Evolutionary conservation across 1,140 invertebrate genomes (phyloP).

Genomic region (Drosophila rufa): DNA sequence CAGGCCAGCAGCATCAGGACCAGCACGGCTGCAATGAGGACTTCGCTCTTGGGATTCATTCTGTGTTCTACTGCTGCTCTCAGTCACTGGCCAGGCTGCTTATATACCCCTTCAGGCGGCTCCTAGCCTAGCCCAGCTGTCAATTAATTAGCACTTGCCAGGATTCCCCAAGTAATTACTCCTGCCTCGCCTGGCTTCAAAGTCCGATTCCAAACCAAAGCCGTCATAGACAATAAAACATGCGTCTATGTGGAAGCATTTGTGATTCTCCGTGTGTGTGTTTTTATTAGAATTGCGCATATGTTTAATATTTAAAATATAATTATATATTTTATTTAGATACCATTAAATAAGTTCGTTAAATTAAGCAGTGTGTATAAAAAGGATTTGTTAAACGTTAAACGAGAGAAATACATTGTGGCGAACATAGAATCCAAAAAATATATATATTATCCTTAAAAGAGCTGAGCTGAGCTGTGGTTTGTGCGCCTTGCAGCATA

Average conservation of each 20-base stretch:
- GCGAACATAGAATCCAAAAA: slow-evolving; percentile 49
- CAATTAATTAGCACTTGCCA: slow-evolving; percentile 59
- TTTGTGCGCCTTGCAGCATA: slow-evolving; percentile 63
- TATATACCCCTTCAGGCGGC: slow-evolving; percentile 50
- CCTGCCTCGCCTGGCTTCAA: neutral
- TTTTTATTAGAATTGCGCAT: slow-evolving; percentile 80
- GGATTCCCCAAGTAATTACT: slow-evolving; percentile 47
- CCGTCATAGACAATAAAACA: slow-evolving; percentile 36
- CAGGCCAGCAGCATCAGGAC: slow-evolving; percentile 63
- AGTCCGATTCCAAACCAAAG: slow-evolving; percentile 4
- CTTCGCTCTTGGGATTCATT: slow-evolving; percentile 69
- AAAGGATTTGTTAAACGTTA: slow-evolving; percentile 63
- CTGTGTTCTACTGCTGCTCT: slow-evolving; percentile 29
- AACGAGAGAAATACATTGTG: slow-evolving; percentile 62
- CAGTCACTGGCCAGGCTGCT: neutral
- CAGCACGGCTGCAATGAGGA: slow-evolving; percentile 62
- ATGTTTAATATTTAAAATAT: slow-evolving; percentile 68
- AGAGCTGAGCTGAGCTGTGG: slow-evolving; percentile 34
- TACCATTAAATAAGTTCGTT: slow-evolving; percentile 70
- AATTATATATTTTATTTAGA: slow-evolving; percentile 57
- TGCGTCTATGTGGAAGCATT: slow-evolving; percentile 63
- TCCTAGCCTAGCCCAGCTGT: neutral
- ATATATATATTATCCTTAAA: slow-evolving; percentile 32
- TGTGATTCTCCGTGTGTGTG: slow-evolving; percentile 67
- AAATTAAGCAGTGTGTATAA: slow-evolving; percentile 67